phyloP scores from a whole-genome alignment of 2,797 vertebrate species.

The Arrhamphus sclerolepis region DNA sequence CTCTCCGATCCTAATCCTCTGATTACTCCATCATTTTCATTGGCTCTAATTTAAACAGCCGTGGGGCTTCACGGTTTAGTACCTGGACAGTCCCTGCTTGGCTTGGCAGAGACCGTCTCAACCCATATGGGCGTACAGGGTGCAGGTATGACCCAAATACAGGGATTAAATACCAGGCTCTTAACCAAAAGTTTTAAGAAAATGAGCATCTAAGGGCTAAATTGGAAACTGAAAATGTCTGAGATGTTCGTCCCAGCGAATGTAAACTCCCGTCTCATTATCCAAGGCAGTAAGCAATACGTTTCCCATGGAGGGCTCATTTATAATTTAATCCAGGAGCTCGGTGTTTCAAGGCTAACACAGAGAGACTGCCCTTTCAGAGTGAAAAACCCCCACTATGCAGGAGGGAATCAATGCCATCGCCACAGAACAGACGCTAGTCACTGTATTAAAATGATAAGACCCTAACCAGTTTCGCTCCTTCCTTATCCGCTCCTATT shows the following conservation, averaged over 20 bases:
- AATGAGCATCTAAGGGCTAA: not conserved
- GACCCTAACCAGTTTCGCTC: slow-evolving; percentile 14
- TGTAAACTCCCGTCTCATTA: slow-evolving; percentile 58
- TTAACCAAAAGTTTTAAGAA: slow-evolving; percentile 36
- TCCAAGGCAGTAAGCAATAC: slow-evolving; percentile 54
- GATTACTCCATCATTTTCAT: slow-evolving; percentile 70
- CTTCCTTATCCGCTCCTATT: not conserved
- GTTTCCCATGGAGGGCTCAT: slow-evolving; percentile 77
- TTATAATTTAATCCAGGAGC: slow-evolving; percentile 80
- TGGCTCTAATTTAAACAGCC: slow-evolving; percentile 52
- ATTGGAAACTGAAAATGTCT: slow-evolving; percentile 2
- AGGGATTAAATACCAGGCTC: slow-evolving; percentile 56
- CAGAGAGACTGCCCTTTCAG: slow-evolving; percentile 79
- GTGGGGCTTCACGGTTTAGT: slow-evolving; percentile 44
- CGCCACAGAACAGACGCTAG: slow-evolving; percentile 58
- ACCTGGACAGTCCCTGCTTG: slow-evolving; percentile 37
- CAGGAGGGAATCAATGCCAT: slow-evolving; percentile 69
- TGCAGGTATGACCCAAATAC: slow-evolving; percentile 65
- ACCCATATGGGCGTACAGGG: slow-evolving; percentile 38
- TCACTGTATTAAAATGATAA: slow-evolving; percentile 48
- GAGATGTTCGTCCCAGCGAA: slow-evolving; percentile 18
- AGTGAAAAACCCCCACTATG: slow-evolving; percentile 75
- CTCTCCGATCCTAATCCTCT: slow-evolving; percentile 65
- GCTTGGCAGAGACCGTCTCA: slow-evolving; percentile 36
- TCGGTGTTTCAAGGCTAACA: slow-evolving; percentile 73